Base-by-base conservation (phyloP, 2,888 invertebrate species). In the Toxonevra muliebris region DNA sequence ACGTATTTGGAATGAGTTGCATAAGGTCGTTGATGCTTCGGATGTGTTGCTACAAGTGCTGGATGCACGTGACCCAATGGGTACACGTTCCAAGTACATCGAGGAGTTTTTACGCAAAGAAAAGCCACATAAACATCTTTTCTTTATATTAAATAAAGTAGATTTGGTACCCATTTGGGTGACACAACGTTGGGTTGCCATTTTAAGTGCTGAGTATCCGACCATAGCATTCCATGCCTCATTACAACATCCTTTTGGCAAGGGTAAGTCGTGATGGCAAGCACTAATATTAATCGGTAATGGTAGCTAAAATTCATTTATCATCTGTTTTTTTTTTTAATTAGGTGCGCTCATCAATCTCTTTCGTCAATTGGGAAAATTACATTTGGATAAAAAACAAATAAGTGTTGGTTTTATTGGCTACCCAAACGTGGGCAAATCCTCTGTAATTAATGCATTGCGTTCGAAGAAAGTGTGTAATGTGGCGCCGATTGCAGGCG, bases 401-500 rank as follows among this genome's bases (percentile, higher is more conserved):
- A 99, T 99, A 69, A 97, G 97, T 82, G 96, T 99, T 60, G 99
- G 99, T 1, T 93, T 99, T 75, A 97, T 99, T 82, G 99, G 99
- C 0, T 99, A 98, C 84, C 99, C 99, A 2, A 99, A 99, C 87
- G 96, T 96, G 5, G 99, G 99, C 0, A 99, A 99, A 86, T 98
- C 97, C 71, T 98, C 98, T 1, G 92, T 99, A 8, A 98, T 99
- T 73, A 99, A 99, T 84, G 96, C 99, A 0, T 86, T 99, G 66
- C 89, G 96, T 65, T 93, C 94, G 11, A 97, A 98, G 80, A 98
- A 99, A 86, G 99, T 99, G 0, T 99, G 99, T 84, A 99, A 97
- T 85, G 97, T 93, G 0, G 99, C 99, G 5, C 99, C 99, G 0
- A 96, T 99, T 79, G 98, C 99, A 67, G 99, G 99, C 7, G 95